phyloP scores from a whole-genome alignment of 2,888 invertebrate species.

The Boloria selene region DNA sequence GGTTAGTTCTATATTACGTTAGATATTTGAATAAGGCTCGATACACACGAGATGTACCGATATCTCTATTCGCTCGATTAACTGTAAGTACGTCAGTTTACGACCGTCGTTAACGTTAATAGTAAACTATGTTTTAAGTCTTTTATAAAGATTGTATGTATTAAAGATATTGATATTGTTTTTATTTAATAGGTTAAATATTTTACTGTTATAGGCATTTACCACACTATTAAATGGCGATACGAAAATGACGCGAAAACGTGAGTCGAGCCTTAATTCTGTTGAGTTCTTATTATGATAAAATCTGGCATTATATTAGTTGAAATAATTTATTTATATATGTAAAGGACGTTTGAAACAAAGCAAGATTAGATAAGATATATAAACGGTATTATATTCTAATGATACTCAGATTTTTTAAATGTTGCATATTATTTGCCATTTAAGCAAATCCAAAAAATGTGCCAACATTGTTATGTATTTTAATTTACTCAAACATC shows the following conservation, averaged over 20 bases:
- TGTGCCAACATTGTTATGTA: conserved; percentile 9
- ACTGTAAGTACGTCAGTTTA: too few relatives aligned
- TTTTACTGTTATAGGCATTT: not conserved
- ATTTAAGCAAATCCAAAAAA: not conserved
- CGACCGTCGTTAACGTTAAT: too few relatives aligned
- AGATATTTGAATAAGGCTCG: conserved; percentile 10
- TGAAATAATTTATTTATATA: conserved; percentile 2
- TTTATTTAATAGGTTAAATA: not conserved
- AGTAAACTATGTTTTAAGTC: too few relatives aligned
- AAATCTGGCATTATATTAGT: too few relatives aligned
- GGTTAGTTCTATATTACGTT: conserved; percentile 9
- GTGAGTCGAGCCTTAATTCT: conserved; percentile 3
- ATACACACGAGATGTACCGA: not conserved
- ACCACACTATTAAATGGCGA: not conserved
- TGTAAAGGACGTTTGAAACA: conserved; percentile 4
- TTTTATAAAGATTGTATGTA: too few relatives aligned
- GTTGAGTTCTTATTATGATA: too few relatives aligned
- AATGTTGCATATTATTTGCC: not conserved
- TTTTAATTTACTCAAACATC: not conserved
- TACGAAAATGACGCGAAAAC: too few relatives aligned
- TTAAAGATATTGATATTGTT: too few relatives aligned
- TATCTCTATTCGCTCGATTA: too few relatives aligned
- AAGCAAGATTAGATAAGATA: conserved; percentile 10
- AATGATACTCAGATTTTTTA: not conserved
- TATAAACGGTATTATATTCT: too few relatives aligned